Percentiles rank a stretch among this genome's conserved stretches.
Conservation (phyloP, 2,888 invertebrate genomes). For the Andrena minutula region DNA sequence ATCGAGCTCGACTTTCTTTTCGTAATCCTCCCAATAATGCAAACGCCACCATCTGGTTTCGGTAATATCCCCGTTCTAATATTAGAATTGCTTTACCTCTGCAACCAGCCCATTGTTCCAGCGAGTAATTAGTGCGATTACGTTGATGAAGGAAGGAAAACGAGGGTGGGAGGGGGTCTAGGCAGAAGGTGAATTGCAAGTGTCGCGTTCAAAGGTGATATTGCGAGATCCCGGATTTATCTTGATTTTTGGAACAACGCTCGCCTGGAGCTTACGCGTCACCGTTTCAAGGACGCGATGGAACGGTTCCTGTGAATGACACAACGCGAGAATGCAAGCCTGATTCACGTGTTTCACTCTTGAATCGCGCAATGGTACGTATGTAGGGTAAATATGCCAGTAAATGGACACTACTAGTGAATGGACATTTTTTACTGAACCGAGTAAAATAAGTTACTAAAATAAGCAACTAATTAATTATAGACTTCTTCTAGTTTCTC, state of each 20-base stretch:
- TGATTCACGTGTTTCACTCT: constrained; percentile 12
- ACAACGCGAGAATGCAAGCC: not conserved
- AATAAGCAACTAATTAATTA: too few species aligned
- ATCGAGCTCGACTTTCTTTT: constrained; percentile 55
- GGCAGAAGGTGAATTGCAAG: constrained; percentile 4
- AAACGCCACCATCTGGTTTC: constrained; percentile 52
- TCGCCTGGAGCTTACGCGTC: constrained; percentile 13
- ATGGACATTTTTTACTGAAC: too few species aligned
- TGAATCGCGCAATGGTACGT: not conserved
- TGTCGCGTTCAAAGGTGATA: constrained; percentile 34
- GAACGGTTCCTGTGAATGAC: constrained; percentile 22
- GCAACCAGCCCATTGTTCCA: constrained; percentile 45
- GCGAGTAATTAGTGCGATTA: constrained; percentile 56
- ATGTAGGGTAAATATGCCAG: too few species aligned
- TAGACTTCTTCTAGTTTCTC: too few species aligned
- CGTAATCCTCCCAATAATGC: constrained; percentile 59
- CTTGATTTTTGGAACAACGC: constrained; percentile 48
- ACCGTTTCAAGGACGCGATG: constrained; percentile 44
- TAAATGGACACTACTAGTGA: too few species aligned
- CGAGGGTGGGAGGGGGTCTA: not conserved
- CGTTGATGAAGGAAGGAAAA: constrained; percentile 41
- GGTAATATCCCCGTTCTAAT: constrained; percentile 53
- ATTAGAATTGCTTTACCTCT: constrained; percentile 44
- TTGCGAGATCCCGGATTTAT: constrained; percentile 38
- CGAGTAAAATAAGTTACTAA: too few species aligned